phyloP scores from a whole-genome alignment of 92 coral and sea anemone species.

The Plumapathes pennacea region DNA sequence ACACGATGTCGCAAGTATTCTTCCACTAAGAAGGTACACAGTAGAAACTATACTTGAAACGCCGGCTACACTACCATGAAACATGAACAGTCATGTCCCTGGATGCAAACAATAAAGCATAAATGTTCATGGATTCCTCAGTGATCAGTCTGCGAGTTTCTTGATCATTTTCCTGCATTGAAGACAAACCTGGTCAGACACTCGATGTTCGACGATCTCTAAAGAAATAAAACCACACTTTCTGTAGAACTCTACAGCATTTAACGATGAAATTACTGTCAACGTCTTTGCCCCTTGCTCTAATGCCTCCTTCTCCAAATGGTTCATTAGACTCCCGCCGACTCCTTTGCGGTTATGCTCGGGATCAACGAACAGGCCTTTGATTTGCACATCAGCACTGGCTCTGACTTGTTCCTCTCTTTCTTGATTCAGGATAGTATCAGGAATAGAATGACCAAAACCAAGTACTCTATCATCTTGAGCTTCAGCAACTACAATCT shows the following conservation, averaged over 20 bases:
- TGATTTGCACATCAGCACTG: conserved; percentile 17
- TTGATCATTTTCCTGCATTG: conserved; percentile 9
- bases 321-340: conserved; percentile 1
- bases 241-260: conserved; percentile 15
- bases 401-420: not conserved
- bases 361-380: conserved; percentile 24
- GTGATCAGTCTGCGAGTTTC: conserved; percentile 4
- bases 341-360: conserved; percentile 13
- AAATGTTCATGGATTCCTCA: too few species aligned
- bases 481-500: conserved; percentile 7
- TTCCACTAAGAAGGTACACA: too few species aligned
- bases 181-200: conserved; percentile 13
- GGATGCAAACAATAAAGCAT: too few species aligned
- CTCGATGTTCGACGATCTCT: conserved; percentile 13
- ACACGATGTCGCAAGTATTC: too few species aligned
- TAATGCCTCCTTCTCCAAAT: conserved; percentile 9
- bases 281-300: conserved; percentile 8
- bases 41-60: too few species aligned
- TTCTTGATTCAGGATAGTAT: conserved; percentile 13
- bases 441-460: conserved; percentile 6
- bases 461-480: conserved; percentile 11
- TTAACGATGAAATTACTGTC: conserved; percentile 17
- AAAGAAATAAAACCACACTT: conserved; percentile 18
- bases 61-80: too few species aligned
- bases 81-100: too few species aligned